phyloP scores from a whole-genome alignment of 2,797 vertebrate genomes.

The Leptatherina wallacei region DNA sequence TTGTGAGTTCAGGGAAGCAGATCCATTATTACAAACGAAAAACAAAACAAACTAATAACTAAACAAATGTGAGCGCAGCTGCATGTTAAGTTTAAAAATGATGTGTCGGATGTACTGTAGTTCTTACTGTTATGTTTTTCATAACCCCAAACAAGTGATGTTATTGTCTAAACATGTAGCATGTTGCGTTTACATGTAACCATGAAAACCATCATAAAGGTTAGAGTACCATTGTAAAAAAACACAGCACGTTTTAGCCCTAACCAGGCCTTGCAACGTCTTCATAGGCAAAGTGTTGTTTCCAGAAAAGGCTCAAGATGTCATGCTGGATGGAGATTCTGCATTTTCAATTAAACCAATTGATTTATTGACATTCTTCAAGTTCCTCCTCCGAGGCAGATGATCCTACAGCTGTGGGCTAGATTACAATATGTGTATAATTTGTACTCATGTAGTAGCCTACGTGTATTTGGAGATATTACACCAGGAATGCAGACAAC shows the following conservation, averaged over 20 bases:
- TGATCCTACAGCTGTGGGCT: not conserved
- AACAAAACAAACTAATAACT: no score
- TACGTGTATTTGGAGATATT: not conserved
- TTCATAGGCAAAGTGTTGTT: not conserved
- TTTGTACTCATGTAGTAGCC: not conserved
- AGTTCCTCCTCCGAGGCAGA: not conserved
- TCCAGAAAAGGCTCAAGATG: not conserved
- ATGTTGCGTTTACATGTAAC: no score
- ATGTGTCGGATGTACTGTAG: no score
- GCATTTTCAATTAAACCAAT: not conserved
- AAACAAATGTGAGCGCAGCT: not conserved
- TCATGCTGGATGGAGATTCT: not conserved
- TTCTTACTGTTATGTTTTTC: no score
- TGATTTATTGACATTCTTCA: not conserved
- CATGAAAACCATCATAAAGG: no score
- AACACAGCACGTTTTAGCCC: not conserved
- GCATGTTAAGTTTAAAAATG: no score
- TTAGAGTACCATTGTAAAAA: not conserved
- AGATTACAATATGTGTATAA: not conserved
- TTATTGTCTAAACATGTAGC: no score
- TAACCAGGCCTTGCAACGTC: not conserved
- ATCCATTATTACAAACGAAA: not conserved
- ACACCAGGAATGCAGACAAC: not conserved
- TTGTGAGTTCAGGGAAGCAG: not conserved
- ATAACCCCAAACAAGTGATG: no score